Percentiles rank a stretch among this genome's conserved stretches.
phyloP scores from a whole-genome alignment of 2,797 vertebrate genomes.

The Eurystomus glaucurus region DNA sequence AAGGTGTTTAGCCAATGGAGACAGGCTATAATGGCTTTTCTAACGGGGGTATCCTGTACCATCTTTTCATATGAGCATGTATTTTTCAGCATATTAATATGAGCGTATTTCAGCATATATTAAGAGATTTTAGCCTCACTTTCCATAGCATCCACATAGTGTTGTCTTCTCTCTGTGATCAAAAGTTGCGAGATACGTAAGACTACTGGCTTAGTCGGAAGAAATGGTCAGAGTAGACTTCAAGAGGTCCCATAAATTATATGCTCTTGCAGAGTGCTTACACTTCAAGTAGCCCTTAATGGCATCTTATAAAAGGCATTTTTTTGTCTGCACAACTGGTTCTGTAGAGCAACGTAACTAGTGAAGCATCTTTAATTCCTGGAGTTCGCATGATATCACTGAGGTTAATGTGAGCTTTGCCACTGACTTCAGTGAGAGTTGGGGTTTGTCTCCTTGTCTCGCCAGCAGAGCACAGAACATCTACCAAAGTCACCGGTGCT shows the following conservation, averaged over 20 bases:
- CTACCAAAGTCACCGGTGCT: not conserved
- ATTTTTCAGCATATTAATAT: not conserved
- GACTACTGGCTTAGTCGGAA: not conserved
- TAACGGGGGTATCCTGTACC: not conserved
- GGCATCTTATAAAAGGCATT: not conserved
- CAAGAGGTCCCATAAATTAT: not conserved
- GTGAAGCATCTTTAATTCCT: not conserved
- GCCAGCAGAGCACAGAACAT: not conserved
- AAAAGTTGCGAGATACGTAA: not conserved
- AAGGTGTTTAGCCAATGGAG: not conserved
- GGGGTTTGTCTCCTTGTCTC: not conserved
- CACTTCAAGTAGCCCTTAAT: not conserved
- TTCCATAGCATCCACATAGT: not conserved
- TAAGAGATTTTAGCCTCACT: not conserved
- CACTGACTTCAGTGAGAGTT: not conserved
- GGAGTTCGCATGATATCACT: not conserved
- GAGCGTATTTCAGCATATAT: no score
- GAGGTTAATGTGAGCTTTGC: not conserved
- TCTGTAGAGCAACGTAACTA: fast-evolving
- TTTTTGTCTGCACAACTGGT: not conserved
- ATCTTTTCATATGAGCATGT: not conserved
- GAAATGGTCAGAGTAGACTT: not conserved
- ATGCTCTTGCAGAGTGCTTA: not conserved
- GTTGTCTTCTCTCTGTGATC: not conserved
- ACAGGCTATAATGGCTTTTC: not conserved